Conservation (phyloP, 2,797 vertebrate genomes). For the Crenichthys baileyi region DNA sequence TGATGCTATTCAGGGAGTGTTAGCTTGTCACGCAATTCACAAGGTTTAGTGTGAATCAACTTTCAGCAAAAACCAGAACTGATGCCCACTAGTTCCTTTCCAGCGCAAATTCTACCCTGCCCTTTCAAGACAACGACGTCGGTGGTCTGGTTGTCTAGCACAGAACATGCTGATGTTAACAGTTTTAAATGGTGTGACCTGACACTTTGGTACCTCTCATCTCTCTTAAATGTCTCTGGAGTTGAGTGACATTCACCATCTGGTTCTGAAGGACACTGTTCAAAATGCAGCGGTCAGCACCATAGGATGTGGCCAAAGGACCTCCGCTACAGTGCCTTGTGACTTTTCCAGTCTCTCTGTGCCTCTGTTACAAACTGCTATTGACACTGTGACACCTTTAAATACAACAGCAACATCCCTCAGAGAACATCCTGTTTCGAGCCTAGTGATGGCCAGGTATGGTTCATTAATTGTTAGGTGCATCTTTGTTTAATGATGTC, state of each 20-base stretch:
- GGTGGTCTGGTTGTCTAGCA: neutral
- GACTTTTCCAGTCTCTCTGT: no score
- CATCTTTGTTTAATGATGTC: neutral
- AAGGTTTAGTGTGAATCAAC: neutral
- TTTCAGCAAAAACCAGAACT: slow-evolving; percentile 7
- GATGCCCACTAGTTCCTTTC: neutral
- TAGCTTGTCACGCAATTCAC: slow-evolving; percentile 2
- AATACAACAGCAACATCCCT: no score
- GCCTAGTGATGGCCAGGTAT: neutral
- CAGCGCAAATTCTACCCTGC: neutral
- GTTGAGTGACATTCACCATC: neutral
- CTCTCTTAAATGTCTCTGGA: neutral
- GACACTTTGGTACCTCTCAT: neutral
- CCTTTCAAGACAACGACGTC: neutral
- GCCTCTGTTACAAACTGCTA: no score
- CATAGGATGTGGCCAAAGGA: no score
- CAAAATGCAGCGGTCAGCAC: no score
- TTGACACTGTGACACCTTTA: no score
- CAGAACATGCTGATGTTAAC: neutral
- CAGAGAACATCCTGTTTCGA: no score
- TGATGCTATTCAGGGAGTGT: neutral
- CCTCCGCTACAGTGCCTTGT: no score
- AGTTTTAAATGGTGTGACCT: neutral
- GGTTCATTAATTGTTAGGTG: neutral
- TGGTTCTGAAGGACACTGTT: neutral